Percentiles rank a stretch among this genome's conserved stretches.
phyloP scores from a whole-genome alignment of 2,797 vertebrate species.

The Coracias cyanogaster region DNA sequence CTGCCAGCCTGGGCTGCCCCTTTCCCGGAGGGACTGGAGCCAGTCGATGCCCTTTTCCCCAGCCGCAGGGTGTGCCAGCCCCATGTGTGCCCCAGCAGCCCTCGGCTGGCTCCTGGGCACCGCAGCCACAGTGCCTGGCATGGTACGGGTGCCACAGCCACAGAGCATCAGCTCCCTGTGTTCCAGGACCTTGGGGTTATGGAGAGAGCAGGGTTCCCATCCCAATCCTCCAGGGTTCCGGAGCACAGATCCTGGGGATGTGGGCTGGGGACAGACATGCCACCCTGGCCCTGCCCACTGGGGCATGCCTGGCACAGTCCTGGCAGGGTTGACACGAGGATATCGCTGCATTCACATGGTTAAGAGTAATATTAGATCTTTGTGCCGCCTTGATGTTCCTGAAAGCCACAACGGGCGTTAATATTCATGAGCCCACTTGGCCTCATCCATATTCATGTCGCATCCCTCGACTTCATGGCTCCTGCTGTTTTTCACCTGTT shows the following conservation, averaged over 20 bases:
- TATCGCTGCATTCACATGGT: not conserved
- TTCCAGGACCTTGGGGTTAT: rapidly evolving
- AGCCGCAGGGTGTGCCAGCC: rapidly evolving
- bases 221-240: not conserved
- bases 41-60: not conserved
- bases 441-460: conserved; percentile 69
- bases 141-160: rapidly evolving
- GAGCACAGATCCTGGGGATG: not conserved
- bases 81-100: not conserved
- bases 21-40: not conserved
- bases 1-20: not conserved
- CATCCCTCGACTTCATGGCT: not conserved
- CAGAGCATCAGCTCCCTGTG: not conserved
- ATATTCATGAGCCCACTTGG: conserved; percentile 70
- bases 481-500: not conserved
- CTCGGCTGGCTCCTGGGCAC: not conserved
- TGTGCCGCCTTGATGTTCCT: conserved; percentile 56
- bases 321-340: not conserved
- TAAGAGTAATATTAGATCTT: conserved; percentile 71
- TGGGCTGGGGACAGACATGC: not conserved
- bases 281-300: not conserved
- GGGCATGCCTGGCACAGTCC: not conserved
- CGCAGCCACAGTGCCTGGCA: not conserved
- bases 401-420: conserved; percentile 69
- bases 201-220: not conserved